Evolutionary conservation across 2,113 vertebrate species (phyloP), one percentile per base, ranked within the genome.

Genomic region (Nematolebias whitei): DNA sequence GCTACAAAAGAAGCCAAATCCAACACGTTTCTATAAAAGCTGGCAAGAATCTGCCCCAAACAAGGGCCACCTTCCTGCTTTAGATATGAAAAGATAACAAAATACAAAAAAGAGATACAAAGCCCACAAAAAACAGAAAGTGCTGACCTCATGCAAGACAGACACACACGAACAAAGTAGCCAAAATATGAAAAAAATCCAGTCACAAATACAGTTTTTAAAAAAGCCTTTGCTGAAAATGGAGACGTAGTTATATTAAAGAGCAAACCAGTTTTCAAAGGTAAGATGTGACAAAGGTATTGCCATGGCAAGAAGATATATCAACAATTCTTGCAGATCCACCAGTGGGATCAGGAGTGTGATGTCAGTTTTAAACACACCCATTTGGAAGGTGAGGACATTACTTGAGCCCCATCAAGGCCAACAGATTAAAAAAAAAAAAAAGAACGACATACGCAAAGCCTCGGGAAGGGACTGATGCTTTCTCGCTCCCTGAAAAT

Each of bases 261-360:
- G 93, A 91, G 89, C 63, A 85, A 76, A 53, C 76, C 69, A 82
- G 65, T 75, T 83, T 80, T 64, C 76, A 95, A 94, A 92, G 91
- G 89, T 80, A 88, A 91, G 80, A 87, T 89, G 88, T 89, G 89
- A 91, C 93, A 92, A 92, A 94, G 91, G 80, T 91, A 93, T 91
- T 92, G 94, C 92, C 92, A 85, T 92, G 90, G 92, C 84, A 54
- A 80, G 43, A 85, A 73, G 70, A 82, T 85, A 82, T 85, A 92
- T 85, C 90, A 90, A 90, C 85, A 94, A 93, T 94, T 94, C 92
- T 90, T 91, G 90, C 93, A 88, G 95, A 98, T 96, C 96, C 96
- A 97, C 96, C 86, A 94, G 71, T 87, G 95, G 96, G 96, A 98
- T 97, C 95, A 96, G 96, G 94, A 95, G 94, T 96, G 94, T 92